phyloP scores from a whole-genome alignment of 1,140 invertebrate species.

The Palaemon carinicauda region DNA sequence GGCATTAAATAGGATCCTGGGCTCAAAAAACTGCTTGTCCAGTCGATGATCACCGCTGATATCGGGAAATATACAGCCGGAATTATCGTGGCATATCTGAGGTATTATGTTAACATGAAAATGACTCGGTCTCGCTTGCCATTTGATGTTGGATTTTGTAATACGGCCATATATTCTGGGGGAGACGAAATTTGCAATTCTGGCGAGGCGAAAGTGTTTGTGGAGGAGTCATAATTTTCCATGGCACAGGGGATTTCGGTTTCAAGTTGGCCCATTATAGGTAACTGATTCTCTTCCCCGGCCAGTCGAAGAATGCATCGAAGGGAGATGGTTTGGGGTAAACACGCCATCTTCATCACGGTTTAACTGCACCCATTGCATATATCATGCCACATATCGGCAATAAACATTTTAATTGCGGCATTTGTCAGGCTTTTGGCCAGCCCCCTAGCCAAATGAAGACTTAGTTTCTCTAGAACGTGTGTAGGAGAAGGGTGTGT shows the following conservation, averaged over 20 bases:
- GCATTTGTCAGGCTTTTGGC: slow-evolving; percentile 26
- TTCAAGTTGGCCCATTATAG: neutral
- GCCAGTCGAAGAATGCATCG: neutral
- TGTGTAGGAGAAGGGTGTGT: slow-evolving; percentile 29
- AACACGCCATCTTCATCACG: slow-evolving; percentile 38
- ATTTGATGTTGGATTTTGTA: slow-evolving; percentile 4
- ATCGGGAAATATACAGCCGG: slow-evolving; percentile 18
- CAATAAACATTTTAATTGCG: slow-evolving; percentile 54
- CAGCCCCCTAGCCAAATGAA: slow-evolving; percentile 27
- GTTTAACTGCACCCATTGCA: slow-evolving; percentile 37
- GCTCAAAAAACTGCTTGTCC: slow-evolving; percentile 12
- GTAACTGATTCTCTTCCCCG: neutral
- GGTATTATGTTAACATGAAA: slow-evolving; percentile 16
- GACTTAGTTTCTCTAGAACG: slow-evolving; percentile 33
- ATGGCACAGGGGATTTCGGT: neutral
- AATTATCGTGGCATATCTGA: slow-evolving; percentile 17
- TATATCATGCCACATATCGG: slow-evolving; percentile 51
- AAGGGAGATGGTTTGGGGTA: neutral
- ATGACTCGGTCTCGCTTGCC: neutral
- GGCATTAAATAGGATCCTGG: slow-evolving; percentile 3
- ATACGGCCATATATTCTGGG: neutral
- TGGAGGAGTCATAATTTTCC: neutral
- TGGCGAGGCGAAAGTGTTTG: neutral
- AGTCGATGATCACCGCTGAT: slow-evolving; percentile 26
- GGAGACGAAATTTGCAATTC: neutral